Percentiles rank a stretch among this genome's conserved stretches.
Conservation (phyloP, 1,140 invertebrate genomes). For the Papilio polyxenes region DNA sequence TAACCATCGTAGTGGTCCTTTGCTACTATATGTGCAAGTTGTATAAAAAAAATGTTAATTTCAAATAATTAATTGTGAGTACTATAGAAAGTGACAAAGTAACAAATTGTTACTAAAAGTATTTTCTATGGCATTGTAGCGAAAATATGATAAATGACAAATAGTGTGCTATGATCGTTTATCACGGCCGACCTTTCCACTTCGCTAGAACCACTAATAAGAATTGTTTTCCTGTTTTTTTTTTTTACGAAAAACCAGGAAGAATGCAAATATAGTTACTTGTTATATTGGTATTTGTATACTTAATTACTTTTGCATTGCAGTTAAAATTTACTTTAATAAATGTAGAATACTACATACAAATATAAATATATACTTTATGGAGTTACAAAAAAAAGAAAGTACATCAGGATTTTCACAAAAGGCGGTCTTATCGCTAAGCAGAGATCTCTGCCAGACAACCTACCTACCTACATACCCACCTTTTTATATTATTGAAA, state of each 20-base stretch:
- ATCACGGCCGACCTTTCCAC: constrained; percentile 39
- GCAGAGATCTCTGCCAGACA: too few species aligned
- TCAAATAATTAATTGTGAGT: not conserved
- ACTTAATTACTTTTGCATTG: too few species aligned
- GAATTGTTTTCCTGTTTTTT: not conserved
- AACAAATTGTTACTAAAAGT: not conserved
- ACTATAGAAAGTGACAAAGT: not conserved
- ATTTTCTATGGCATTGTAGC: not conserved
- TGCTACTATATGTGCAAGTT: too few species aligned
- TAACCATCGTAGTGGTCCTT: too few species aligned
- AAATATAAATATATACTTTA: too few species aligned
- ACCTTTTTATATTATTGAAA: not conserved
- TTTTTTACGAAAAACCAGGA: not conserved
- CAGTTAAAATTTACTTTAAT: too few species aligned
- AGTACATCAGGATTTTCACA: too few species aligned
- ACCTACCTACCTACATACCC: too few species aligned
- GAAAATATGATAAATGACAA: constrained; percentile 35
- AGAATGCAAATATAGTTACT: not conserved
- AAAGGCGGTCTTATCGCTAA: too few species aligned
- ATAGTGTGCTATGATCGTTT: constrained; percentile 37
- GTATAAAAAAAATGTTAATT: not conserved
- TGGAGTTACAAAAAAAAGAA: too few species aligned
- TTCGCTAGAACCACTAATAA: constrained; percentile 40
- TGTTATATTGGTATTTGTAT: not conserved
- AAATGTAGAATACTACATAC: too few species aligned